phyloP scores from a whole-genome alignment of 2,797 vertebrate species.

The Pseudochromis fuscus region DNA sequence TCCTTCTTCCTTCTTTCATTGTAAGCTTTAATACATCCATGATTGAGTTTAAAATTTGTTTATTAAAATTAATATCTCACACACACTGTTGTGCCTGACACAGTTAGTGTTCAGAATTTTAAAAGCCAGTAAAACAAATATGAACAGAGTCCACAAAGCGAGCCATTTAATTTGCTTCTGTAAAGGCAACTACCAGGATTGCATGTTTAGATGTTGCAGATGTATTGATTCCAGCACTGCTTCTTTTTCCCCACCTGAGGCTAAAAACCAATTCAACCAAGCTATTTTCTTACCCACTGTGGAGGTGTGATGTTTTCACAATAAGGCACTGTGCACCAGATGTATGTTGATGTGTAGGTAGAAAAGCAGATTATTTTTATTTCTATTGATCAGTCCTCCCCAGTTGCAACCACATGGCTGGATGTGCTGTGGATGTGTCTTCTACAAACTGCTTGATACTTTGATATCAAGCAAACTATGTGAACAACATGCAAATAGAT shows the following conservation, averaged over 20 bases:
- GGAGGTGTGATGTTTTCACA: conserved; percentile 37
- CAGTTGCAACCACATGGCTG: background rate
- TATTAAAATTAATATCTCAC: background rate
- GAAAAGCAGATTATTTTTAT: conserved; percentile 40
- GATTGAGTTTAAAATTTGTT: conserved; percentile 2
- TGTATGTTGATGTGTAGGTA: conserved; percentile 31
- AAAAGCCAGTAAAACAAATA: background rate
- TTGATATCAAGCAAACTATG: conserved; percentile 6
- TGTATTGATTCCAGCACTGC: conserved; percentile 17
- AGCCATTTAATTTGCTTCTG: background rate
- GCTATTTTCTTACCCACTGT: conserved; percentile 29
- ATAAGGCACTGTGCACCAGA: conserved; percentile 12
- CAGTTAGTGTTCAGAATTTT: background rate
- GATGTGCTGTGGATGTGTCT: conserved; percentile 1
- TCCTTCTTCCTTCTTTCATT: no score
- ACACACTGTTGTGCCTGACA: background rate
- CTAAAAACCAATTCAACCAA: conserved; percentile 40
- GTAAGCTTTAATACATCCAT: background rate
- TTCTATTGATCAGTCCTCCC: conserved; percentile 37
- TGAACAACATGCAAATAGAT: conserved; percentile 21
- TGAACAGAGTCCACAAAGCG: background rate
- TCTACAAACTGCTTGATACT: conserved; percentile 18
- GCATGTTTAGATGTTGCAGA: conserved; percentile 2
- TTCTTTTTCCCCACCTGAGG: background rate
- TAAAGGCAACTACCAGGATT: background rate